Base-by-base conservation (phyloP, 2,888 invertebrate genomes). In the Oscheius sp. region DNA sequence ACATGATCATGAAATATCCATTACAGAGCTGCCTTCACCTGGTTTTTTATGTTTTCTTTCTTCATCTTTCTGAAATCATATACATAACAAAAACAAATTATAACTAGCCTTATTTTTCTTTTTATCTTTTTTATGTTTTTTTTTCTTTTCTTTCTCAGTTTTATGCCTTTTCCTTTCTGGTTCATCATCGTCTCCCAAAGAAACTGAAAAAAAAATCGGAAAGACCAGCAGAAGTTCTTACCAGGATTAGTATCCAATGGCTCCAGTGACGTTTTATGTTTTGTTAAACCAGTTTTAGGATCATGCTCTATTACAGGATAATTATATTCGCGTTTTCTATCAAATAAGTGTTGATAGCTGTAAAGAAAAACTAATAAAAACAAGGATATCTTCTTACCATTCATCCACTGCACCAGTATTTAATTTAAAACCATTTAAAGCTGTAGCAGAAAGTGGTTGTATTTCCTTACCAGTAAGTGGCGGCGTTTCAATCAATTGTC, bases 381-480 rank as follows among this genome's bases (percentile, higher is more conserved):
- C 0, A 4, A 41, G 30, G 44, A 44, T 33, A 56, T 17, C 30
- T 2, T 2, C 47, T n/a, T 33, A 79, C 77, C 69, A 51, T 56
- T 80, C 79, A 54, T 79, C 78, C 1, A 81, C 80, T 0, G 74
- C 70, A 26, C 81, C 81, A 8, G 74, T 66, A 20, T 63, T 72
- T 28, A 81, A 50, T 41, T 71, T 70, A 64, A 81, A 81, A 0
- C 75, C 74, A 28, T 73, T 66, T 73, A 81, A 75, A 0, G 80
- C 68, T 2, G 73, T 72, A n/a, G 56, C 62, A 2, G 74, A 65
- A 32, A 80, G 56, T 17, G 73, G 68, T 8, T 56, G 44, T 45
- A 81, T 78, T 44, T 81, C 81, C 61, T 81, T 81, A 8, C 77
- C 77, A 20, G 75, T 76, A 45, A 81, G 79, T 1, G 81, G 81